Base-by-base conservation (phyloP, 2,888 invertebrate genomes). In the Rotaria socialis region DNA sequence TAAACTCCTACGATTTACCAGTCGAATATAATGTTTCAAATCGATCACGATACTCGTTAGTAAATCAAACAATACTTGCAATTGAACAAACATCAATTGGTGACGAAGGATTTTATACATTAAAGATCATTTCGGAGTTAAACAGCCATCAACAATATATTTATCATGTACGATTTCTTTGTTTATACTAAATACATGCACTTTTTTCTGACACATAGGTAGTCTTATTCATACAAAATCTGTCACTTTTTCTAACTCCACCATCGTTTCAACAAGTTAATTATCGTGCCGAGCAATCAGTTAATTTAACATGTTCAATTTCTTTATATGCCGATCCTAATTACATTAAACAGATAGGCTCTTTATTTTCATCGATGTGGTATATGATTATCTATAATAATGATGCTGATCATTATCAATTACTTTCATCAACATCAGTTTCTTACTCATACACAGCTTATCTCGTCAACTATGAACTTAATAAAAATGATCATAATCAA, bases 71-170 rank as follows among this genome's bases (percentile, higher is more conserved):
- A 47, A 43, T 47, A 80, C 47, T 80, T 24, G 1, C n/a, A 1
- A 80, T 80, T 47, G 43, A 47, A 80, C 80, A 47, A n/a, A 47
- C 24, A 8, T 5, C 24, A n/a, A 47, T 47, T 47, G 47, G n/a
- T 80, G 80, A 80, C n/a, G 43, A 80, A 47, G 80, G 80, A n/a
- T 80, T 24, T 47, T 80, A 80, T 47, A 47, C 47, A 80, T 80
- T 80, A n/a, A 47, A 43, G 47, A 47, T 80, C 47, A 22, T n/a
- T n/a, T 47, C n/a, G 11, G 3, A 47, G 7, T 14, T 19, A 24
- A 80, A 80, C 24, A n/a, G 0, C 2, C 47, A 24, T 80, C 14
- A 80, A 47, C 24, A 47, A 4, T 80, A 80, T 47, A 8, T 80
- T 2, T 43, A 80, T 80, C 80, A 80, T 80, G 80, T 80, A 41